Evolutionary conservation across 1,140 invertebrate species (phyloP), one percentile per base, ranked within the genome.

Genomic region (Lineus longissimus): DNA sequence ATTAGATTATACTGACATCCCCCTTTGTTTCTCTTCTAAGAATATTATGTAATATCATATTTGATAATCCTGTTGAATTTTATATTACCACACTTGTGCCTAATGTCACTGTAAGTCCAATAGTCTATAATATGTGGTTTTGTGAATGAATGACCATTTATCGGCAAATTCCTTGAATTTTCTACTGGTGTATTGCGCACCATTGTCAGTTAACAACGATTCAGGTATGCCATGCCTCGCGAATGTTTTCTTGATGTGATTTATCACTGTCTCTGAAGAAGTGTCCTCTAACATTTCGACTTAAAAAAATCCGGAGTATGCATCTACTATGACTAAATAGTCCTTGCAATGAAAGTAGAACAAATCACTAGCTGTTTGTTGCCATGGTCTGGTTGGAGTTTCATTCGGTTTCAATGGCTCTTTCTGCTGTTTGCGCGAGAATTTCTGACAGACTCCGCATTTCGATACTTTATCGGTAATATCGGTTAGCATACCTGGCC

Each of bases 161-260:
- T 57, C 19, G 23, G 62, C 62, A 40, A 63, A 63, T 4, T 43
- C 17, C 25, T 25, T 23, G 41, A 63, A 63, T 41, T 63, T 31
- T 11, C 33, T 25, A 45, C 62, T 61, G 2, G 13, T 17, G 55
- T 27, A 63, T 2, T 68, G 69, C 30, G 45, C n/a, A n/a, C n/a
- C 61, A n/a, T 69, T 60, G 61, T 70, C 68, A 30, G 45, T 61
- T 45, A 67, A 55, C 40, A 43, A 43, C 19, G 11, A 13, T 43
- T 43, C 40, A 19, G 40, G 40, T 13, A 43, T 43, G 40, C 40
- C 40, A 43, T 43, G 40, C 11, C 40, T 11, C 11, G 40, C 40
- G 19, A 43, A 43, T 43, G 19, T 43, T 11, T 11, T 13, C 19
- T 43, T 43, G 11, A 43, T 43, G 40, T 19, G 19, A 43, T 43